Evolutionary conservation across 2,797 vertebrate species (phyloP), one percentile per base, ranked within the genome.

Genomic region (Psittacula echo): DNA sequence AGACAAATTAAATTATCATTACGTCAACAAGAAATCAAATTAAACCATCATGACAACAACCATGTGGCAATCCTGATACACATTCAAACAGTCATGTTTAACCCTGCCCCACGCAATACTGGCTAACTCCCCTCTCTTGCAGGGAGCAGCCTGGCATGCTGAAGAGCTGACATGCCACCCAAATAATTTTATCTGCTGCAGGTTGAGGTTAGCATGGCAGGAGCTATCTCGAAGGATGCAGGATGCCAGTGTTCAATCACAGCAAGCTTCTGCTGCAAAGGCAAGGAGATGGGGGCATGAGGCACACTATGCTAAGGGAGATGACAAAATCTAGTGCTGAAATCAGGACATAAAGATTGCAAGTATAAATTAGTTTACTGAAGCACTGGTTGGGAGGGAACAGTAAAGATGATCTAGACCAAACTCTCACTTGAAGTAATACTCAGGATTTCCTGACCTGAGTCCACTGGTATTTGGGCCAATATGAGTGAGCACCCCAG

Each of bases 381-480:
- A 66, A 77, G 56, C 1, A 0, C 34, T 54, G 27, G 26, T 13
- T 65, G 51, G 42, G n/a, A 41, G 18, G 19, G 27, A 77, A 47
- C n/a, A 21, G 11, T 45, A 62, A 53, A 67, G 65, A 72, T 30
- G 26, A 30, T 34, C 24, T 48, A 71, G 64, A 44, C 30, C 34
- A 47, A 76, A 80, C 30, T 29, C 60, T 68, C 30, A 29, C 27
- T 20, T 67, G 41, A 77, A 86, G 42, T 7, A 77, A 88, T 3
- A 67, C 18, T 84, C n/a, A 44, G n/a, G 71, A 70, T 93, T 79
- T 95, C 61, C 78, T 79, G 75, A 32, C 81, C 53, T 45, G 26
- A 83, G 47, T 34, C 29, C 75, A 30, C 58, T 45, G 50, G 7
- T 45, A 41, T 23, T 48, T 58, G 44, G 26, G 51, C 7, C 51